A percentile compares a stretch with the other conserved stretches of the same genome.
phyloP scores from a whole-genome alignment of 2,113 vertebrate genomes.

The Tonatia bakeri region DNA sequence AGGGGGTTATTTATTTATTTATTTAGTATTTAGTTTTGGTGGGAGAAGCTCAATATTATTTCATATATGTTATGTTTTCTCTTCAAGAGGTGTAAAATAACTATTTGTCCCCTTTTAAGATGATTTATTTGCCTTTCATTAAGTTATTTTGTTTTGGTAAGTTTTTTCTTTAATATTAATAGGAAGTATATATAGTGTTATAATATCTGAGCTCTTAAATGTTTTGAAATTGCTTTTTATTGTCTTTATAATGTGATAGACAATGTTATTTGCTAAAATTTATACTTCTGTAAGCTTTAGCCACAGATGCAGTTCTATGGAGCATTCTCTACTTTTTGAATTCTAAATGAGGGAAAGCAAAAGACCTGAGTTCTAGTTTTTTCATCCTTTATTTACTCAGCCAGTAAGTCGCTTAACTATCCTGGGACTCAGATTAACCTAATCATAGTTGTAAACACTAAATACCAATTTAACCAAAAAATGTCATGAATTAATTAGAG shows the following conservation, averaged over 20 bases:
- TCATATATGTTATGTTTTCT: not conserved
- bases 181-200: not conserved
- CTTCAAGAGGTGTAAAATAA: not conserved
- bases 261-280: not conserved
- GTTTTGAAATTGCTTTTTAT: not conserved
- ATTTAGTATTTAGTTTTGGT: not conserved
- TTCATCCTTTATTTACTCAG: not conserved
- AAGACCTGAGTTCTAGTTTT: not conserved
- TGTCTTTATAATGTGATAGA: not conserved
- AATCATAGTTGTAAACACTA: too few relatives aligned
- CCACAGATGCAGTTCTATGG: too few relatives aligned
- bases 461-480: too few relatives aligned
- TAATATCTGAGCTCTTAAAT: not conserved
- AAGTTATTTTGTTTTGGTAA: not conserved
- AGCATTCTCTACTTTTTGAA: too few relatives aligned
- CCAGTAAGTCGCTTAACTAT: not conserved
- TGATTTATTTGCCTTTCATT: not conserved
- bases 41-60: not conserved
- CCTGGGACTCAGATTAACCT: not conserved
- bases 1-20: not conserved
- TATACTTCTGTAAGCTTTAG: not conserved
- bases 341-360: not conserved
- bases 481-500: too few relatives aligned
- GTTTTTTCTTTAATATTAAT: not conserved
- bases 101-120: not conserved